Conservation (phyloP, 1,140 invertebrate genomes). For the Hyles vespertilio region DNA sequence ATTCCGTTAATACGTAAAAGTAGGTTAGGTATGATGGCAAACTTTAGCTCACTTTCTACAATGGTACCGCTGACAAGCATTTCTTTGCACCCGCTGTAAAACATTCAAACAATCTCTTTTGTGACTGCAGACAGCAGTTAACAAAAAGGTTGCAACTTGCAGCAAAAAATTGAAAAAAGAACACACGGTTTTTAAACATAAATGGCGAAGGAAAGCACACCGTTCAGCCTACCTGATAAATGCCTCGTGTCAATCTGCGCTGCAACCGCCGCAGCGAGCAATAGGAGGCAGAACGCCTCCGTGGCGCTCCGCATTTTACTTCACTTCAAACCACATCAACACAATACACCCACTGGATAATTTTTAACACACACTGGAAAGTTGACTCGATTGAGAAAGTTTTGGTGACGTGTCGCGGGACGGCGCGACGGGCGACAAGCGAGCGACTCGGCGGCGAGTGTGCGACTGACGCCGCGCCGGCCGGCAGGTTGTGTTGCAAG, state of each 20-base stretch:
- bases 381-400: slow-evolving; percentile 48
- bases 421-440: slow-evolving; percentile 24
- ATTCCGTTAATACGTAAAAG: background rate
- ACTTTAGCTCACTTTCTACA: background rate
- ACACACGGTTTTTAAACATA: no score
- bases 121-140: no score
- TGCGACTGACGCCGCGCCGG: slow-evolving; percentile 41
- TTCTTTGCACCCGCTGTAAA: no score
- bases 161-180: no score
- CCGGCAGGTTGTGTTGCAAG: slow-evolving; percentile 10
- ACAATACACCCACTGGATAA: slow-evolving; percentile 47
- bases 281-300: slow-evolving; percentile 58
- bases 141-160: no score
- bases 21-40: background rate
- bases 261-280: slow-evolving; percentile 46
- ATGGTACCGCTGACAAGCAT: background rate
- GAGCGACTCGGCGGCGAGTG: slow-evolving; percentile 28
- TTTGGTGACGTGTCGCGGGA: slow-evolving; percentile 50
- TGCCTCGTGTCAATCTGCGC: slow-evolving; percentile 55
- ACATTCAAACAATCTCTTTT: no score
- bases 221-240: slow-evolving; percentile 54
- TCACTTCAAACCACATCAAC: slow-evolving; percentile 60
- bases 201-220: no score
- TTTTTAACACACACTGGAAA: slow-evolving; percentile 24
- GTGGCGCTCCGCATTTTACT: slow-evolving; percentile 64